These are phyloP conservation scores for Calameuta idolon DNA, from an alignment of 2,888 invertebrate genomes.

Conservation along the genomic window DNA sequence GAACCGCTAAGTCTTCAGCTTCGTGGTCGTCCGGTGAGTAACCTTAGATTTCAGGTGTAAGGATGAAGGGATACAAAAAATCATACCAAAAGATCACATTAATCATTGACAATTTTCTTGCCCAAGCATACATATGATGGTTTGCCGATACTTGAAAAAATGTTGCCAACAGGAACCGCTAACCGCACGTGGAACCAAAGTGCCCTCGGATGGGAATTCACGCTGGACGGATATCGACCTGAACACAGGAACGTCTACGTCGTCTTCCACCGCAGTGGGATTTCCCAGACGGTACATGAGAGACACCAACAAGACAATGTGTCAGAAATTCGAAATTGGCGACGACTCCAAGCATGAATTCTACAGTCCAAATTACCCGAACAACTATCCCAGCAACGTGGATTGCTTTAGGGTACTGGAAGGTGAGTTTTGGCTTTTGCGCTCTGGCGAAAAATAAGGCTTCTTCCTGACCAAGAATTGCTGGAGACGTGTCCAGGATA, in stretches of 20 bases:
- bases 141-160: not conserved
- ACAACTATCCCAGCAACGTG: slow-evolving; percentile 75
- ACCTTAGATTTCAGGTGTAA: not conserved
- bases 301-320: slow-evolving; percentile 56
- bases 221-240: not conserved
- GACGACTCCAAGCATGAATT: slow-evolving; percentile 74
- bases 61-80: not conserved
- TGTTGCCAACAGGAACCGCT: not conserved
- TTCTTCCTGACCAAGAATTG: not conserved
- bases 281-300: slow-evolving; percentile 50
- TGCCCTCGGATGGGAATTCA: slow-evolving; percentile 7
- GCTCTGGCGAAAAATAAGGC: not conserved
- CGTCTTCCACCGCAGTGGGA: slow-evolving; percentile 18
- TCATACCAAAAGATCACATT: not conserved
- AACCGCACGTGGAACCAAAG: not conserved
- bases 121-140: not conserved
- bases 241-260: slow-evolving; percentile 8
- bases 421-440: slow-evolving; percentile 69
- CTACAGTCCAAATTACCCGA: slow-evolving; percentile 78
- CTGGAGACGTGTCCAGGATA: not conserved
- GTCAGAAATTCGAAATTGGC: slow-evolving; percentile 72
- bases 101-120: not conserved
- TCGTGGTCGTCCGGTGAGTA: not conserved
- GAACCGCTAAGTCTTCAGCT: not conserved
- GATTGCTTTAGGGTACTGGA: slow-evolving; percentile 76